Evolutionary conservation across 2,113 vertebrate genomes (phyloP).

Genomic region (Lampris incognitus): DNA sequence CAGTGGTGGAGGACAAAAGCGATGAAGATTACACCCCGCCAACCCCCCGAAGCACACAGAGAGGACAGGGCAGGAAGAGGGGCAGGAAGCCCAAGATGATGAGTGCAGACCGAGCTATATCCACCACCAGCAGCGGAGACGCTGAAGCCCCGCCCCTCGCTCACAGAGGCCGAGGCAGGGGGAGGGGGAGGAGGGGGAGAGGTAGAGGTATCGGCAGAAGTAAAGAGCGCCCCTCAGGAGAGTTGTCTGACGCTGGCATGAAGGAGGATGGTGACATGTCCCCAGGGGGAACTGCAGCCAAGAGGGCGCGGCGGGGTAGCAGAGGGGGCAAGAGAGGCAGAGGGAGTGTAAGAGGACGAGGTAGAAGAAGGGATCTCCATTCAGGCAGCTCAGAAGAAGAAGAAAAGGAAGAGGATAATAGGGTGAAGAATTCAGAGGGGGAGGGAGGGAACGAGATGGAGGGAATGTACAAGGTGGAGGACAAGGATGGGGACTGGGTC

Average conservation of each 20-base stretch:
- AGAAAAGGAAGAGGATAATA: constrained; percentile 3
- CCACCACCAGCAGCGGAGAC: constrained; percentile 21
- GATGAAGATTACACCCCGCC: constrained; percentile 58
- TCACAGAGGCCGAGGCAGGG: constrained; percentile 29
- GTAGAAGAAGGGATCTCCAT: constrained; percentile 20
- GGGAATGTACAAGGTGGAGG: constrained; percentile 68
- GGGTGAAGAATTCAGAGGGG: not conserved
- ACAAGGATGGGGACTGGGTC: constrained; percentile 76
- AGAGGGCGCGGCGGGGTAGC: constrained; percentile 44
- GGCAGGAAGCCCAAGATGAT: constrained; percentile 66
- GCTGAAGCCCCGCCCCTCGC: not conserved
- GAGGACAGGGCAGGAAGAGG: constrained; percentile 78
- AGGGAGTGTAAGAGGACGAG: constrained; percentile 35
- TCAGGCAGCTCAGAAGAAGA: constrained; percentile 20
- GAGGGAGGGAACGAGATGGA: constrained; percentile 78
- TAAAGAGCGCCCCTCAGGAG: no score
- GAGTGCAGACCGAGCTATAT: constrained; percentile 21
- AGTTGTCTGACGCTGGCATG: constrained; percentile 42
- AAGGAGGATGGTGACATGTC: constrained; percentile 69
- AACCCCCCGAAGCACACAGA: not conserved
- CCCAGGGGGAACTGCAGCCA: constrained; percentile 64
- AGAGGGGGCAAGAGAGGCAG: constrained; percentile 50
- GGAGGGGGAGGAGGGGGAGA: constrained; percentile 19
- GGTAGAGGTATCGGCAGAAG: no score
- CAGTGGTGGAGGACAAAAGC: constrained; percentile 13